phyloP scores from a whole-genome alignment of 2,797 vertebrate genomes.

The Denticeps clupeoides region DNA sequence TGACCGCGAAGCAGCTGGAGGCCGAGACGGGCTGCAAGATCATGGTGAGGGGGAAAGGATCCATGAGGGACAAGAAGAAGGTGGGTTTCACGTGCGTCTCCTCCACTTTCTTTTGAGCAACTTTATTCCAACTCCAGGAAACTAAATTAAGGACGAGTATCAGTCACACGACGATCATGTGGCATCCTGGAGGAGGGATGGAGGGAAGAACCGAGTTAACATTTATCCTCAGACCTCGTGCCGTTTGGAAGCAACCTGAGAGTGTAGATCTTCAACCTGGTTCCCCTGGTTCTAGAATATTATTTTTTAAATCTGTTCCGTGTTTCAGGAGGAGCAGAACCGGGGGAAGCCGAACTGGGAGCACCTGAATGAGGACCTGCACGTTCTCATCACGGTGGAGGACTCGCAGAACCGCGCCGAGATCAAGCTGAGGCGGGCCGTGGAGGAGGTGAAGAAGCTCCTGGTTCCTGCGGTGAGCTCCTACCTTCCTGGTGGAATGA shows the following conservation, averaged over 20 bases:
- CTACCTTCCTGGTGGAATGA: no score
- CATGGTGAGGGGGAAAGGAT: conserved; percentile 98
- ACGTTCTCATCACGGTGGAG: conserved; percentile 97
- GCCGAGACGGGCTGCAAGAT: conserved; percentile 99
- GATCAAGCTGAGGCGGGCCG: conserved; percentile 93
- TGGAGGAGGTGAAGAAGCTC: conserved; percentile 94
- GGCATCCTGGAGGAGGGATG: no score
- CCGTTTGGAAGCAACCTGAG: no score
- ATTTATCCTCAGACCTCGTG: no score
- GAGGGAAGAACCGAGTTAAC: no score
- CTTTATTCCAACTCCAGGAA: no score
- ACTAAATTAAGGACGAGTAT: no score
- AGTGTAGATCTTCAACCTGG: no score
- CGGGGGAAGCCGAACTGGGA: conserved; percentile 99
- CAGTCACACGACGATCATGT: no score
- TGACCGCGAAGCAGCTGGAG: conserved; percentile 96
- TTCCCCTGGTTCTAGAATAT: no score
- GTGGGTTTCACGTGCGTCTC: conserved; percentile 41
- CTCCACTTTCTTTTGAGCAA: background rate
- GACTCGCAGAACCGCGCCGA: conserved; percentile 97
- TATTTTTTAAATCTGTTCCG: background rate
- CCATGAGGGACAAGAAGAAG: conserved; percentile 99
- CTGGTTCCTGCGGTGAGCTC: conserved; percentile 96
- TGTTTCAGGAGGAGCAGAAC: conserved; percentile 91
- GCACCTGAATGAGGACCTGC: conserved; percentile 96